phyloP scores from a whole-genome alignment of 2,113 vertebrate genomes.

The Centropristis striata region DNA sequence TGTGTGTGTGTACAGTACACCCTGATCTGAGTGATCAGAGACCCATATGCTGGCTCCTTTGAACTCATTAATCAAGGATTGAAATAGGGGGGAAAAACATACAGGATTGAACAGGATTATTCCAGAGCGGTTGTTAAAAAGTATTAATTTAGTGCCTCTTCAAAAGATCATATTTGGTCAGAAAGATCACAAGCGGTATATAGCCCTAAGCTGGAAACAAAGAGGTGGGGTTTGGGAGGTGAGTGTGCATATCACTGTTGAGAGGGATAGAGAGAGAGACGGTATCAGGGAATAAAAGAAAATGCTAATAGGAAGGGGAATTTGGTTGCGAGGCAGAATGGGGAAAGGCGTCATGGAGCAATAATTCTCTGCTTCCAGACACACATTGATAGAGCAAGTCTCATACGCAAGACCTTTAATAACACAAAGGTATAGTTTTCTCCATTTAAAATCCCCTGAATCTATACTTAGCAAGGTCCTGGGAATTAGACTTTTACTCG shows the following conservation, averaged over 20 bases:
- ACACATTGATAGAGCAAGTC: neutral
- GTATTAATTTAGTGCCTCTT: constrained; percentile 62
- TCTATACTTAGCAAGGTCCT: constrained; percentile 40
- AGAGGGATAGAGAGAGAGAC: constrained; percentile 16
- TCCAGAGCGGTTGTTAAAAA: constrained; percentile 65
- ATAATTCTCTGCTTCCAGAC: neutral
- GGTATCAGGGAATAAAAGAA: constrained; percentile 1
- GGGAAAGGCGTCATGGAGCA: neutral
- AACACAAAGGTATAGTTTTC: constrained; percentile 11
- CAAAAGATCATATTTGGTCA: constrained; percentile 50
- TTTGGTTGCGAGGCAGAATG: constrained; percentile 46
- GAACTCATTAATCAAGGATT: constrained; percentile 80
- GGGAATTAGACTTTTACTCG: constrained; percentile 20
- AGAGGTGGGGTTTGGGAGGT: constrained; percentile 39
- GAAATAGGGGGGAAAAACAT: constrained; percentile 38
- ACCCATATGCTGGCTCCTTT: constrained; percentile 77
- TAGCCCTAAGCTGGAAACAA: constrained; percentile 57
- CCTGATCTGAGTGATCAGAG: constrained; percentile 41
- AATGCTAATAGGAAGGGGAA: constrained; percentile 9
- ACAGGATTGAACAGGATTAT: constrained; percentile 72
- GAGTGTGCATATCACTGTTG: constrained; percentile 40
- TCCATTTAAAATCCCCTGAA: constrained; percentile 38
- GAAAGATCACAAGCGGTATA: constrained; percentile 25
- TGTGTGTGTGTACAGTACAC: constrained; percentile 26
- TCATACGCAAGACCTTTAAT: neutral